Base-by-base conservation (phyloP, 2,797 vertebrate genomes). In the Dicrostonyx torquatus region DNA sequence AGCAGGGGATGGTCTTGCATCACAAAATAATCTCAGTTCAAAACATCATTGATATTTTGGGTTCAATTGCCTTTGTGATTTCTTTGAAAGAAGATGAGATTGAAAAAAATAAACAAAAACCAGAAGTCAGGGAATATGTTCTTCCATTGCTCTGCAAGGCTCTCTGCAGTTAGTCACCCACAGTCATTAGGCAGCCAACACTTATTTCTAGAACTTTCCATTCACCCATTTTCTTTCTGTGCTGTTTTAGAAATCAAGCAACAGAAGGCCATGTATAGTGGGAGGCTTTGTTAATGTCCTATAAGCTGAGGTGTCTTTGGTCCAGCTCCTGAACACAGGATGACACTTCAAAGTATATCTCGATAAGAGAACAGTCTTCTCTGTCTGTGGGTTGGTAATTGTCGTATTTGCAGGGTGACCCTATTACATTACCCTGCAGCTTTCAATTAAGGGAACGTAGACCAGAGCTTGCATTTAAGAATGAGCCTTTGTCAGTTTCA, bases 361-460 rank as follows among this genome's bases (percentile, higher is more conserved):
- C 76, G 45, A 40, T 55, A 34, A 22, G 75, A 58, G 18, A 87
- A 48, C 34, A 20, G 55, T 14, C 37, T 84, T 1, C 34, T 8
- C n/a, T 48, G 73, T 26, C 45, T 17, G 0, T 58, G 84, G 88
- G 50, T 84, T 89, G 55, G 1, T 91, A 66, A 93, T 87, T 76
- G n/a, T 66, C 29, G 60, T 73, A 45, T 91, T 92, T 89, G 50
- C 78, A 92, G 88, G 89, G 9, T 40, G 85, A 94, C 75, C 87
- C 75, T 3, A 9, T 89, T 73, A 87, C 55, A 53, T 93, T 94
- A 87, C 43, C 77, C 93, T 82, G 58, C 15, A 64, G 50, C n/a
- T 82, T 90, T 94, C 85, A 83, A 72, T 90, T 60, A 90, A 89
- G 53, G 92, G 50, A 87, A 53, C 58, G 72, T 78, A 90, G 77